Base-by-base conservation (phyloP, 2,797 vertebrate genomes). In the Diplodus sargus region DNA sequence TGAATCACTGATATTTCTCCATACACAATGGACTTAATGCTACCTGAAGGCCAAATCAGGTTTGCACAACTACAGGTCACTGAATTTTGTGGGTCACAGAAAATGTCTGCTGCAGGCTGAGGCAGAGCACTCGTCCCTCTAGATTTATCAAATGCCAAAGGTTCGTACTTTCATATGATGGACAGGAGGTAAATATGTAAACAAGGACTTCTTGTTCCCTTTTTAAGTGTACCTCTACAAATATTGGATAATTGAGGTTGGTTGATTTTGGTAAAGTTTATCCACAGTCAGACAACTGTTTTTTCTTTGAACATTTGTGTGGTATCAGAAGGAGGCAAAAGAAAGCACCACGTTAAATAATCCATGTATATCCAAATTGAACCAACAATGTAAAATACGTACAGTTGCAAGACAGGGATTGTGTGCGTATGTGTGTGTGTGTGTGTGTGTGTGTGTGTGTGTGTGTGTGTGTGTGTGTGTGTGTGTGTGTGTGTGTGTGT, bases 241-340 rank as follows among this genome's bases (percentile, higher is more conserved):
- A 42, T 20, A 23, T 28, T 4, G 0, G 12, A 30, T 23, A 28
- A 47, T 23, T 6, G 22, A 25, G 51, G 28, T 30, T 48, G 22
- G 4, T 45, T 57, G 52, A 57, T 28, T 18, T 68, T 68, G 20
- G 23, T 43, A 42, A 42, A 17, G 45, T 47, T 16, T 47, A 16
- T 16, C 15, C 14, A 15, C 45, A 47, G 7, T 28, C 23, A 51
- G 43, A 54, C n/a, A n/a, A 22, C 13, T 42, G 13, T 54, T n/a
- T 34, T 39, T 7, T 69, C 2, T 57, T 48, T 39, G 7, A 17
- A 61, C 25, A 70, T n/a, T 18, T 12, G 51, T 54, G 1, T 17
- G 53, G n/a, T 49, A 28, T 56, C 4, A 56, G 23, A 64, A 74
- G 60, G n/a, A 48, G 16, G 42, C 60, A 65, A 59, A 54, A 48